Conservation (phyloP, 2,888 invertebrate species). For the Drosophila kuntzei region DNA sequence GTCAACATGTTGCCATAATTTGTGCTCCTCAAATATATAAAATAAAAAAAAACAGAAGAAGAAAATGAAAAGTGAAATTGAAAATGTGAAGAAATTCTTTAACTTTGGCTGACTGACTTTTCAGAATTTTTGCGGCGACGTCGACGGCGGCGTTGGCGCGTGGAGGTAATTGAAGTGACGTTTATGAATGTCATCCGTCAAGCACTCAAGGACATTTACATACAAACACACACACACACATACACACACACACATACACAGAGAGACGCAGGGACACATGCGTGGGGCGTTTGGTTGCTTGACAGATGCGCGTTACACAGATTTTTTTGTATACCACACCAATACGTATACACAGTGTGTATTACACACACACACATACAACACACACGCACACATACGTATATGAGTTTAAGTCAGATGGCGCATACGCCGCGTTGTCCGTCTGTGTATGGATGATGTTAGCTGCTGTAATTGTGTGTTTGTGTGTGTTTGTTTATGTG, state of each 20-base stretch:
- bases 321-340: constrained; percentile 60
- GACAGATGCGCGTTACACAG: constrained; percentile 81
- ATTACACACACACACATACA: constrained; percentile 37
- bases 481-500: constrained; percentile 43
- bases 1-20: constrained; percentile 19
- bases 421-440: constrained; percentile 59
- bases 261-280: constrained; percentile 33
- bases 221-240: constrained; percentile 54
- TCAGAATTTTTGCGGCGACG: constrained; percentile 66
- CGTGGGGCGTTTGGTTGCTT: constrained; percentile 71
- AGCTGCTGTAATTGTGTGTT: constrained; percentile 35
- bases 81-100: constrained; percentile 44
- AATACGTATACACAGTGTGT: constrained; percentile 42
- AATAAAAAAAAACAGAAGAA: constrained; percentile 19
- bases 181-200: constrained; percentile 83
- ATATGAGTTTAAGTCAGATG: constrained; percentile 62
- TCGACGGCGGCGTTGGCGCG: constrained; percentile 68
- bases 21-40: background rate
- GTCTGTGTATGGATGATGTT: constrained; percentile 55
- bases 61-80: constrained; percentile 15
- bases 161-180: constrained; percentile 84
- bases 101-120: constrained; percentile 74
- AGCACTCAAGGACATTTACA: constrained; percentile 80
- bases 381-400: constrained; percentile 23
- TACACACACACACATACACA: constrained; percentile 17